A percentile compares a stretch with the other conserved stretches of the same genome.
phyloP scores from a whole-genome alignment of 2,888 invertebrate genomes.

The Vesta saturnalis region DNA sequence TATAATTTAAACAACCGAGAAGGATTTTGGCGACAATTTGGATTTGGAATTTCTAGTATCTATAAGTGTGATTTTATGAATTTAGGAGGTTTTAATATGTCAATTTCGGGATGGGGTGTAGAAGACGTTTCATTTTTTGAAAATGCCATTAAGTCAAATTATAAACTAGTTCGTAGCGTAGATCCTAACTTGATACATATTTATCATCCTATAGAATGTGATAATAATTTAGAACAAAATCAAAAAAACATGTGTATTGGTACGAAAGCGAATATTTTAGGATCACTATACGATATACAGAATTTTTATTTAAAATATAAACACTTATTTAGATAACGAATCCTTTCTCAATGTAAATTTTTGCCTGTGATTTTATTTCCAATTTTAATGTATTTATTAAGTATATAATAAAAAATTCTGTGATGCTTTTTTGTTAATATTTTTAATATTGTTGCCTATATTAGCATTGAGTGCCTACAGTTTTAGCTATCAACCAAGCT shows the following conservation, averaged over 20 bases:
- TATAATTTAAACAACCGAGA: conserved; percentile 61
- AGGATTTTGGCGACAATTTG: conserved; percentile 96
- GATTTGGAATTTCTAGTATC: conserved; percentile 93
- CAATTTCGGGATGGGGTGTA: conserved; percentile 95
- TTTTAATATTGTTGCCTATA: no score
- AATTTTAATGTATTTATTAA: conserved; percentile 19
- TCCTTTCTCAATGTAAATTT: conserved; percentile 14
- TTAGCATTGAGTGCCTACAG: no score
- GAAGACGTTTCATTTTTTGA: conserved; percentile 97
- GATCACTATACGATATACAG: conserved; percentile 58
- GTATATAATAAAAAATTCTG: conserved; percentile 13
- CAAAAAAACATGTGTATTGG: conserved; percentile 95
- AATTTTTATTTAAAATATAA: conserved; percentile 52
- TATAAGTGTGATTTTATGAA: conserved; percentile 85
- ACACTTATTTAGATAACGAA: conserved; percentile 31
- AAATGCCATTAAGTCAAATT: conserved; percentile 77
- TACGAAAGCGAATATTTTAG: conserved; percentile 87
- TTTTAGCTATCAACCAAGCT: no score
- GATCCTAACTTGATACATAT: conserved; percentile 93
- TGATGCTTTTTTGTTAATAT: no score
- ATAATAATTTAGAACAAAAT: conserved; percentile 76
- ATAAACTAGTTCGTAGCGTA: conserved; percentile 84
- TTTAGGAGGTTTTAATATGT: conserved; percentile 90
- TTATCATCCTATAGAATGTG: conserved; percentile 92
- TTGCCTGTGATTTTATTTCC: conserved; percentile 31